Evolutionary conservation across 2,888 invertebrate species (phyloP), one percentile per base, ranked within the genome.

Genomic region (Drosophila infuscata): DNA sequence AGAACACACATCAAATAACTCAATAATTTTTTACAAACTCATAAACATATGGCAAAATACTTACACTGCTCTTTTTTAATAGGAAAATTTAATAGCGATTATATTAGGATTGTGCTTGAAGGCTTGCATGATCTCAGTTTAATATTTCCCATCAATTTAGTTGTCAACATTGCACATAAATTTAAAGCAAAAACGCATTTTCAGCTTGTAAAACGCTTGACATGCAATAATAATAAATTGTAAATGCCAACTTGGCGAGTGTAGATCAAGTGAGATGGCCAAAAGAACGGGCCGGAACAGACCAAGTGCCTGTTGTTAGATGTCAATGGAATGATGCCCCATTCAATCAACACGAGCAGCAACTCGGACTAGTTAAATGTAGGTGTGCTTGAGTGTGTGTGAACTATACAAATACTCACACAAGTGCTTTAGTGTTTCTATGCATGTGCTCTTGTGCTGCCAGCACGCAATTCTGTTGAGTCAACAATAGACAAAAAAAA

Each of bases 391-490:
- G 51, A 49, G 46, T 15, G 59, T 53, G 9, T 29, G 43, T 52
- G 33, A 53, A 30, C 48, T 52, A 36, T 41, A 17, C 57, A 76
- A 67, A 76, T 61, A 62, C 49, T 38, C 33, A 5, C 8, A 20
- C 41, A 54, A 57, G 35, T 70, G 46, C 53, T 46, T 81, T 43
- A 43, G 53, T 67, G 53, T 46, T 25, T 25, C 29, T 57, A 58
- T 83, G 52, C 56, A 60, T 52, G 57, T 51, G 46, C 41, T 71
- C 52, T 60, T 63, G 46, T 57, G 74, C 48, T 67, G 72, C 64
- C 51, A 53, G 57, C 76, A 89, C 77, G 83, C 84, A 82, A 78
- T 88, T 89, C 71, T 79, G 87, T 81, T 81, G 87, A 87, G 73
- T 89, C 89, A 87, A 88, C 89, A 85, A 75, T 74, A 74, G 74